Evolutionary conservation across 2,113 vertebrate species (phyloP).

Genomic region (Melanerpes aurifrons): DNA sequence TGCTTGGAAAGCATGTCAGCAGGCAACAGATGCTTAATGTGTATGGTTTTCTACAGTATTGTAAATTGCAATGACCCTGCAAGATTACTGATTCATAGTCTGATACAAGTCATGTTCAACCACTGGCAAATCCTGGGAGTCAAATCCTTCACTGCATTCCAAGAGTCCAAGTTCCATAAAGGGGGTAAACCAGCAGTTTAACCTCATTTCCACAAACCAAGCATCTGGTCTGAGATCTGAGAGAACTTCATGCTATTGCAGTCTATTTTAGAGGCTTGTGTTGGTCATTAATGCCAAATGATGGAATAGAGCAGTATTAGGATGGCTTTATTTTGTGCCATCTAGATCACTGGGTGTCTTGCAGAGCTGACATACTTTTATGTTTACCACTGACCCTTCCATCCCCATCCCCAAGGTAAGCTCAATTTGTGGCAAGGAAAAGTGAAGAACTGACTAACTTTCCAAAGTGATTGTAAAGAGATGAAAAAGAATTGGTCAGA

Average conservation of each 20-base stretch:
- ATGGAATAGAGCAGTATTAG: not conserved
- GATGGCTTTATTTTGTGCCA: not conserved
- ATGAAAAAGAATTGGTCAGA: not conserved
- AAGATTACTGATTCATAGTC: not conserved
- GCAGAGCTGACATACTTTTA: not conserved
- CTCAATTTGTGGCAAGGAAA: not conserved
- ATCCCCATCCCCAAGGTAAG: not conserved
- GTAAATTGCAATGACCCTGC: not conserved
- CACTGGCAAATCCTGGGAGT: not conserved
- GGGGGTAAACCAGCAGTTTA: not conserved
- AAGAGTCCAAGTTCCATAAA: not conserved
- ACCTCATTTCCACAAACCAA: not conserved
- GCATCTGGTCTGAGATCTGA: fast-evolving
- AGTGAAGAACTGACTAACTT: not conserved
- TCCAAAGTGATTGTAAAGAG: not conserved
- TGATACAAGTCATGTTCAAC: not conserved
- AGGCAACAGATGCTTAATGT: not conserved
- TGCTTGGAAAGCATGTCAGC: not conserved
- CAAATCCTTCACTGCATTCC: not conserved
- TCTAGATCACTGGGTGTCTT: not conserved
- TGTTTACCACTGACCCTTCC: not conserved
- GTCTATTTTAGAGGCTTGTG: not conserved
- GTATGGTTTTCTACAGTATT: not conserved
- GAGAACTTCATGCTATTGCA: not conserved
- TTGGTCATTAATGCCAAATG: not conserved